A percentile compares a stretch with the other conserved stretches of the same genome.
phyloP scores from a whole-genome alignment of 2,888 invertebrate genomes.

The Petrophora chlorosata region DNA sequence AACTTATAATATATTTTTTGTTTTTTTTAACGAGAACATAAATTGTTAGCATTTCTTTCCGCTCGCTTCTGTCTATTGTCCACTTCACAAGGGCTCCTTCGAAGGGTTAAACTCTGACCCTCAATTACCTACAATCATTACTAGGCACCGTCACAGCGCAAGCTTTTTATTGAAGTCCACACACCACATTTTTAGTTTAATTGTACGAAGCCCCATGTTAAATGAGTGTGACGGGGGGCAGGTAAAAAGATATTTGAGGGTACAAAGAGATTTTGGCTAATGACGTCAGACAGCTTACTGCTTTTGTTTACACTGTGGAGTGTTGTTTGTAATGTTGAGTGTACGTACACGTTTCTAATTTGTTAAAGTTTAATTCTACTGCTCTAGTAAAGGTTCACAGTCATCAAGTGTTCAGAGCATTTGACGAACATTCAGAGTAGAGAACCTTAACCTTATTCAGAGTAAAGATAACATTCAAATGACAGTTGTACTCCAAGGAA shows the following conservation, averaged over 20 bases:
- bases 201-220: constrained; percentile 51
- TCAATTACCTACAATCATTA: constrained; percentile 82
- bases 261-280: constrained; percentile 27
- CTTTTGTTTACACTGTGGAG: constrained; percentile 10
- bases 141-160: constrained; percentile 74
- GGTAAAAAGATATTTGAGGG: constrained; percentile 21
- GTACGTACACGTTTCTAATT: neutral
- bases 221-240: constrained; percentile 55
- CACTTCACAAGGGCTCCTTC: constrained; percentile 57
- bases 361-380: neutral
- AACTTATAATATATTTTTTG: no score
- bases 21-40: no score
- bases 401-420: no score
- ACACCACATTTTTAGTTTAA: constrained; percentile 77
- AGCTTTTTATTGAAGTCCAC: constrained; percentile 74
- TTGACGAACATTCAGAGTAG: no score
- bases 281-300: constrained; percentile 15
- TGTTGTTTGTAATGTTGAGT: neutral
- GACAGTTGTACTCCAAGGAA: no score
- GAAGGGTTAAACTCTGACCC: constrained; percentile 74
- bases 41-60: constrained; percentile 5
- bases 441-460: no score
- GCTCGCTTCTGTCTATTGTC: constrained; percentile 39
- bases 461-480: no score
- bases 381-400: neutral